Evolutionary conservation across 2,888 invertebrate genomes (phyloP).

Genomic region (Glyphotaelius pellucidus): DNA sequence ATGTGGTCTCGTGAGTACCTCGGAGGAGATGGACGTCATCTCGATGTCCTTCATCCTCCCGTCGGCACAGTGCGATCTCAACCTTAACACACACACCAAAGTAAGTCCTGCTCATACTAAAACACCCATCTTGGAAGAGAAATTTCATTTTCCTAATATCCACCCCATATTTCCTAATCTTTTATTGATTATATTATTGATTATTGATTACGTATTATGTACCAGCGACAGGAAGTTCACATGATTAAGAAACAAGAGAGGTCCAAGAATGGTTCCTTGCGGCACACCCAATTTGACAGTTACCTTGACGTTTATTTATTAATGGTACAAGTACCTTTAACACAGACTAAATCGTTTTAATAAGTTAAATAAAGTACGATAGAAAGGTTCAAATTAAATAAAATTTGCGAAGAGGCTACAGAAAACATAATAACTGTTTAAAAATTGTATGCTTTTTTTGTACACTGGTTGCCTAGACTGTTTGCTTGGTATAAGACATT

Average conservation of each 20-base stretch:
- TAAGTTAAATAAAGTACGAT: too few relatives aligned
- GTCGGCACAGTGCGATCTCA: slow-evolving; percentile 94
- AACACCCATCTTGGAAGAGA: not conserved
- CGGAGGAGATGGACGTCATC: slow-evolving; percentile 97
- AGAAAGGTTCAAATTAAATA: too few relatives aligned
- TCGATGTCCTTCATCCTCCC: slow-evolving; percentile 96
- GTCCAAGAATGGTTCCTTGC: not conserved
- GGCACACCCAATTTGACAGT: too few relatives aligned
- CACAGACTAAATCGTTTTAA: too few relatives aligned
- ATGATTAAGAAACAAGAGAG: not conserved
- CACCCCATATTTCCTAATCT: not conserved
- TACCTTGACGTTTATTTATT: too few relatives aligned
- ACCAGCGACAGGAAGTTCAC: not conserved
- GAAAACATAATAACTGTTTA: too few relatives aligned
- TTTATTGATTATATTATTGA: too few relatives aligned
- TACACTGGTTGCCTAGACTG: too few relatives aligned
- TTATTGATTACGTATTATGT: not conserved
- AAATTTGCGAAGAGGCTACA: too few relatives aligned
- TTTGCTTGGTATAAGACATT: too few relatives aligned
- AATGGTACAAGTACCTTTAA: too few relatives aligned
- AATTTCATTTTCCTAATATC: not conserved
- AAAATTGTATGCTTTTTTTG: too few relatives aligned
- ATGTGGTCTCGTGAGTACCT: slow-evolving; percentile 95
- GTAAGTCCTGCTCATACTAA: slow-evolving; percentile 74
- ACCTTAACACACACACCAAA: slow-evolving; percentile 90